Evolutionary conservation across 1,140 invertebrate genomes (phyloP).

Genomic region (Yoshiicerus persimilis): DNA sequence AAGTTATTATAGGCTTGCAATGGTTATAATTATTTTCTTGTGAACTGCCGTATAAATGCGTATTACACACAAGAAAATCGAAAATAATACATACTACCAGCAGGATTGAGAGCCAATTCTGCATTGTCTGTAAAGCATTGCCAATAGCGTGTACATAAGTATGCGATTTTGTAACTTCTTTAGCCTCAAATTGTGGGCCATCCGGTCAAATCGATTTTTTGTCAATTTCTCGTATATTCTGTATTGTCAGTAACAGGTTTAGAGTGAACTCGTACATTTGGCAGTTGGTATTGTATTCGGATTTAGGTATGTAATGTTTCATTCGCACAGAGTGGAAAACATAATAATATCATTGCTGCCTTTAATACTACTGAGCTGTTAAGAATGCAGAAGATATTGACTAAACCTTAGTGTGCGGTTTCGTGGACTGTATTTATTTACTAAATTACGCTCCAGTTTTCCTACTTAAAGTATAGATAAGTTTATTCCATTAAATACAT

Average conservation of each 20-base stretch:
- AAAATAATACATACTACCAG: too few species aligned
- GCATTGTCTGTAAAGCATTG: too few species aligned
- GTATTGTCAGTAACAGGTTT: background rate
- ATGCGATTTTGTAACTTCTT: background rate
- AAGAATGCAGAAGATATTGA: background rate
- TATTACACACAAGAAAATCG: too few species aligned
- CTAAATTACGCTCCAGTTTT: background rate
- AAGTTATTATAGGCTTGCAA: too few species aligned
- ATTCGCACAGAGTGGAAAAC: background rate
- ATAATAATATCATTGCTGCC: background rate
- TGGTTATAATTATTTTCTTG: too few species aligned
- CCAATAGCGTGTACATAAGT: too few species aligned
- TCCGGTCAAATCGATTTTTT: background rate
- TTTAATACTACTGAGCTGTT: background rate
- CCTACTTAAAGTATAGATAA: background rate
- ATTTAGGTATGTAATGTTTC: background rate
- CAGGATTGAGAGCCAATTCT: too few species aligned
- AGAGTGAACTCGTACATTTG: background rate
- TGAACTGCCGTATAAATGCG: too few species aligned
- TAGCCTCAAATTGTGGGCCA: background rate
- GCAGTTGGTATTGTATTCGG: background rate
- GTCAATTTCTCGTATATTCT: background rate
- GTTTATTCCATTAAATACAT: background rate
- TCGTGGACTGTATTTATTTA: background rate
- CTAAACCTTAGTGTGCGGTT: background rate